Conservation (phyloP, 2,797 vertebrate genomes). For the Novumbra hubbsi region DNA sequence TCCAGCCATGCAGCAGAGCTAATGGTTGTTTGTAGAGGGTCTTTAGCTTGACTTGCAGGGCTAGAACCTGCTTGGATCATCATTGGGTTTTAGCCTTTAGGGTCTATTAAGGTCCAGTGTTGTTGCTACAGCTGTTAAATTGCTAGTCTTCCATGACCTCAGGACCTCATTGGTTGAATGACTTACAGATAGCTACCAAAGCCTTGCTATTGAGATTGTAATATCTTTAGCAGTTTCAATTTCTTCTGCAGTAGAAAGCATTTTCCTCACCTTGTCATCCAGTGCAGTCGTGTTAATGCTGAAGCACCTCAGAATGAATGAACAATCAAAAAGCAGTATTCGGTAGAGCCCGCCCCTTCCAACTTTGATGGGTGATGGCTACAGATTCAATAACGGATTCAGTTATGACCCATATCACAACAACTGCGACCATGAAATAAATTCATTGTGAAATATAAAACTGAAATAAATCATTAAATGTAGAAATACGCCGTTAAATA, state of each 20-base stretch:
- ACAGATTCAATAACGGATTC: too few species aligned
- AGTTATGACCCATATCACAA: too few species aligned
- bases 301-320: too few species aligned
- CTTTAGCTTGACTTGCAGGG: conserved; percentile 38
- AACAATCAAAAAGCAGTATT: too few species aligned
- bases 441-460: neutral
- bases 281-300: too few species aligned
- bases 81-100: conserved; percentile 23
- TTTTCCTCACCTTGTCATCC: too few species aligned
- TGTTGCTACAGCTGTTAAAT: conserved; percentile 12
- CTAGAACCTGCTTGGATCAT: conserved; percentile 19
- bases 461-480: too few species aligned
- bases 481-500: too few species aligned
- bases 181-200: neutral
- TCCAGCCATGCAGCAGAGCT: conserved; percentile 23
- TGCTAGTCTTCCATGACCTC: conserved; percentile 24
- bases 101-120: neutral
- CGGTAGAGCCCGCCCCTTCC: too few species aligned
- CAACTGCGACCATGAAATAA: too few species aligned
- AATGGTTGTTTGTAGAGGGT: conserved; percentile 26
- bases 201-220: neutral
- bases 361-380: too few species aligned
- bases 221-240: conserved; percentile 3
- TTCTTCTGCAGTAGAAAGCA: neutral
- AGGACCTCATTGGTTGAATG: conserved; percentile 13